Evolutionary conservation across 2,113 vertebrate genomes (phyloP).

Genomic region (Agelaius phoeniceus): DNA sequence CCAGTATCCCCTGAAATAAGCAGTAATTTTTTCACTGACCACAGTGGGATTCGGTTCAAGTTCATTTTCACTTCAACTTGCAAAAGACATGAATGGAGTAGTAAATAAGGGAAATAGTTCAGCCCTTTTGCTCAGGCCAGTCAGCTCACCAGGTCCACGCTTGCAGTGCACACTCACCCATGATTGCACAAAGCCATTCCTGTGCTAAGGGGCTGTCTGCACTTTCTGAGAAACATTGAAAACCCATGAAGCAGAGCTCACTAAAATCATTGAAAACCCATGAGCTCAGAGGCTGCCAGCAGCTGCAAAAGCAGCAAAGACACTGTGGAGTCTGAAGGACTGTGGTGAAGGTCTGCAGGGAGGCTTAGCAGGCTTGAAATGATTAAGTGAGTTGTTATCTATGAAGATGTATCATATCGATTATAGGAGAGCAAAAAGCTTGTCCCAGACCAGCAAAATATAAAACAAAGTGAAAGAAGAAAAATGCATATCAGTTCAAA

Average conservation of each 20-base stretch:
- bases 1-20: neutral
- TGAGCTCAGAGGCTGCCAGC: neutral
- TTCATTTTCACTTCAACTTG: neutral
- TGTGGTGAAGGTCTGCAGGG: neutral
- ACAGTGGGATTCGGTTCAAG: fast-evolving
- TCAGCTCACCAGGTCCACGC: neutral
- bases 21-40: neutral
- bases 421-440: neutral
- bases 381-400: slow-evolving; percentile 11
- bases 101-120: neutral
- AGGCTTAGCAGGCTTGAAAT: slow-evolving; percentile 4
- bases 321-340: neutral
- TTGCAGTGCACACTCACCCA: neutral
- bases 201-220: neutral
- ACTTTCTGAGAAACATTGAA: neutral
- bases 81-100: neutral
- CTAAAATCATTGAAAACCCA: neutral
- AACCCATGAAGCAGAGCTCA: neutral
- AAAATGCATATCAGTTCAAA: neutral
- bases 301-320: neutral
- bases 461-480: neutral
- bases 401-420: neutral
- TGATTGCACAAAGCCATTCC: fast-evolving
- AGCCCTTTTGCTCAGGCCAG: neutral
- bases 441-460: neutral